Evolutionary conservation across 2,113 vertebrate species (phyloP), one percentile per base, ranked within the genome.

Genomic region (Hippopotamus amphibius): DNA sequence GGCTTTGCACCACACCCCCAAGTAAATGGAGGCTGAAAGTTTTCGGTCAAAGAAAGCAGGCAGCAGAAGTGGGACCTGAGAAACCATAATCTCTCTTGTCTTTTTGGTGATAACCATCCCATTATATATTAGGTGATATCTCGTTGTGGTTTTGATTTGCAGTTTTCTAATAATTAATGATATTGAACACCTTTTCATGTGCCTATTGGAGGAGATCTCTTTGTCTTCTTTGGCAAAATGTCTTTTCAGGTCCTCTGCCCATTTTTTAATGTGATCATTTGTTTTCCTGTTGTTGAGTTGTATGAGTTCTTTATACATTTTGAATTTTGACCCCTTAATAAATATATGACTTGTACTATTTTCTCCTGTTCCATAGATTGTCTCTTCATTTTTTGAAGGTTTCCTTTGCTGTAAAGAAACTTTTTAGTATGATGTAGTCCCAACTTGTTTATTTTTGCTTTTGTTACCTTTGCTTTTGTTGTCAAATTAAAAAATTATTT

Each of bases 1-100:
- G 17, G 66, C 7, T 57, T 33, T 0, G 1, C 43, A 33, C 57
- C 0, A 4, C 15, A 5, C 17, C 21, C n/a, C 3, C 19, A n/a
- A 53, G 48, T 63, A 59, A 0, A 7, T 69, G 66, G 57, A n/a
- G 16, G 66, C 33, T 66, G 19, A 13, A n/a, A 1, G 48, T 59
- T 43, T 63, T 24, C 0, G 3, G 41, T 15, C 57, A 2, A 10
- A 12, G 88, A 76, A 68, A n/a, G 14, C 85, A 88, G 82, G 48
- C 0, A 1, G 21, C 16, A 2, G 85, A 46, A 66, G 11, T 65
- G 55, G 41, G 55, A 22, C 86, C 43, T 66, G 33, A 48, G 43
- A 43, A 16, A 4, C 6, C 7, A 17, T n/a, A 16, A 19, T 30
- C 48, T 43, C 16, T 22, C 37, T 72, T 88, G 41, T 46, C 17